Percentiles rank a stretch among this genome's conserved stretches.
Evolutionary conservation across 2,113 vertebrate species (phyloP).

Genomic region (Phainopepla nitens): DNA sequence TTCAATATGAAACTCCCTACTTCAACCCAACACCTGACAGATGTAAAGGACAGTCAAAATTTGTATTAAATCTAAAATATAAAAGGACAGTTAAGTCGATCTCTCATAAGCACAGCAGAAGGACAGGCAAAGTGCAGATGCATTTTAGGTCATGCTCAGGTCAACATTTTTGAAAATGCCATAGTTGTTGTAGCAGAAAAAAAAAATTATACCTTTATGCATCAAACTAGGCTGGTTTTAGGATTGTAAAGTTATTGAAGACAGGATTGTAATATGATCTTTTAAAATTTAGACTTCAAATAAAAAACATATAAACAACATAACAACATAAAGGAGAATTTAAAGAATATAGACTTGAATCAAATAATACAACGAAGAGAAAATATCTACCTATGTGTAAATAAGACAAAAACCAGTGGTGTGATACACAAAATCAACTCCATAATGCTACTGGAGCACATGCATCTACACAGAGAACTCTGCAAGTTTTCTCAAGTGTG

Average conservation of each 20-base stretch:
- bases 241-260: background rate
- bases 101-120: background rate
- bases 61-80: background rate
- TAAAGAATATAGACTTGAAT: background rate
- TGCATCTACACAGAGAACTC: background rate
- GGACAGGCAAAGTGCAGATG: background rate
- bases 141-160: background rate
- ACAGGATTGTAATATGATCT: background rate
- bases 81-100: background rate
- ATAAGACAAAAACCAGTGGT: background rate
- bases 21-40: background rate
- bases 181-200: background rate
- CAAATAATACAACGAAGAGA: background rate
- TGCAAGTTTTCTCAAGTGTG: background rate
- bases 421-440: background rate
- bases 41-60: background rate
- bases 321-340: background rate
- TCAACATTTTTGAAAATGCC: background rate
- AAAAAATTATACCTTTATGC: background rate
- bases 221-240: background rate
- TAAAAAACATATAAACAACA: background rate
- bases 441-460: background rate
- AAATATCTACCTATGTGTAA: background rate
- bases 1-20: background rate
- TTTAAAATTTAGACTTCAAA: background rate